These are phyloP conservation scores for Phasianus colchicus DNA, from an alignment of 2,113 vertebrate species.

Conservation along the genomic window DNA sequence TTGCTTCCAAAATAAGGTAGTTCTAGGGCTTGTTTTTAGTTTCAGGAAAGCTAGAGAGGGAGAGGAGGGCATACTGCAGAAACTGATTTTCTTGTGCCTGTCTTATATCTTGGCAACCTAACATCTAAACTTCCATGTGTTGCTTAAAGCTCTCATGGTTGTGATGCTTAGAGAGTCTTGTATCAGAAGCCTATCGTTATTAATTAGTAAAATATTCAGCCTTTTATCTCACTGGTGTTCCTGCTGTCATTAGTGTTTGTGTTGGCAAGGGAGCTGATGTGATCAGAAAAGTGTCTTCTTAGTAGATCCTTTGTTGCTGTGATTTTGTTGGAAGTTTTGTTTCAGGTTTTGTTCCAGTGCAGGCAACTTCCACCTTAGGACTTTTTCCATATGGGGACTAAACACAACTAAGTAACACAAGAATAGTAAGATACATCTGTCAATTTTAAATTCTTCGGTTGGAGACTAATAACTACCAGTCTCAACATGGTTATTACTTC, in stretches of 20 bases:
- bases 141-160: not conserved
- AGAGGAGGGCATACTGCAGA: not conserved
- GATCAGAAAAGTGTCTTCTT: not conserved
- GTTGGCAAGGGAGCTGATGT: not conserved
- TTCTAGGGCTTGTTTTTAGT: not conserved
- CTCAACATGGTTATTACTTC: fast-evolving
- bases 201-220: not conserved
- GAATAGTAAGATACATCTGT: not conserved
- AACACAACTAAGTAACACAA: not conserved
- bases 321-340: not conserved
- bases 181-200: not conserved
- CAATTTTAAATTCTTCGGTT: not conserved
- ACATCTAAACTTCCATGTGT: not conserved
- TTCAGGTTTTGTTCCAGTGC: not conserved
- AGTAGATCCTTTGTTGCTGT: not conserved
- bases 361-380: not conserved
- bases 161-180: not conserved
- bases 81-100: not conserved
- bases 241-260: not conserved
- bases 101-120: not conserved
- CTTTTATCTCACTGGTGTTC: fast-evolving
- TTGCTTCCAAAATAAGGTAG: not conserved
- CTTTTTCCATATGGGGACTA: not conserved
- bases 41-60: not conserved
- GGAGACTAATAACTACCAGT: not conserved